Conservation (phyloP, 1,140 invertebrate genomes). For the Heliconius nattereri region DNA sequence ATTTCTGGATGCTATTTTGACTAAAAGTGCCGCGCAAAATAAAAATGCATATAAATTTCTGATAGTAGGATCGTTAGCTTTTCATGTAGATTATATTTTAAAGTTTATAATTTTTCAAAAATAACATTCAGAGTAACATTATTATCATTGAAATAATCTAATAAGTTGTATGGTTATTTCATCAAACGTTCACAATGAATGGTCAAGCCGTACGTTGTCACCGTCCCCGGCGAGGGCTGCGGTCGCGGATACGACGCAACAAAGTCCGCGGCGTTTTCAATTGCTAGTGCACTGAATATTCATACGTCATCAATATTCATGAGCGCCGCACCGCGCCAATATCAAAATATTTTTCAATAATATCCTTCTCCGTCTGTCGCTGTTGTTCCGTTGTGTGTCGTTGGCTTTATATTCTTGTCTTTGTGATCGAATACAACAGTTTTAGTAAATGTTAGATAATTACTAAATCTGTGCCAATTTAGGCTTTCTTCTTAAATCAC, state of each 20-base stretch:
- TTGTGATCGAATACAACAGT: background rate
- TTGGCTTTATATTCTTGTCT: constrained; percentile 5
- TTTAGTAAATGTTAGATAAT: background rate
- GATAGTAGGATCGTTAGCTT: too few species aligned
- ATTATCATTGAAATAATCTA: background rate
- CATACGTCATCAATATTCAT: constrained; percentile 71
- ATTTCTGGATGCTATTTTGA: too few species aligned
- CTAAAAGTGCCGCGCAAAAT: too few species aligned
- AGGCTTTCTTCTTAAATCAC: too few species aligned
- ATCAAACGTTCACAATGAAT: background rate
- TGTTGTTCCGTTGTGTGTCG: constrained; percentile 8
- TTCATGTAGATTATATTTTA: too few species aligned
- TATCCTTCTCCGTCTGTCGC: constrained; percentile 38
- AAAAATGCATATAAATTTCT: background rate
- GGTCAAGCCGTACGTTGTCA: background rate
- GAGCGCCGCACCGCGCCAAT: constrained; percentile 45
- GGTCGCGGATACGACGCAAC: constrained; percentile 7
- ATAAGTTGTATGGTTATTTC: background rate
- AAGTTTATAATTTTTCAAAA: too few species aligned
- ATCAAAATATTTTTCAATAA: constrained; percentile 58
- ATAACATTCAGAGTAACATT: background rate
- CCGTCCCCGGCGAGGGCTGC: background rate
- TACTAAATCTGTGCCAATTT: too few species aligned
- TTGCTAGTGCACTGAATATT: constrained; percentile 69
- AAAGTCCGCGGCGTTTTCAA: constrained; percentile 55